Evolutionary conservation across 2,113 vertebrate genomes (phyloP).

Genomic region (Calypte anna): DNA sequence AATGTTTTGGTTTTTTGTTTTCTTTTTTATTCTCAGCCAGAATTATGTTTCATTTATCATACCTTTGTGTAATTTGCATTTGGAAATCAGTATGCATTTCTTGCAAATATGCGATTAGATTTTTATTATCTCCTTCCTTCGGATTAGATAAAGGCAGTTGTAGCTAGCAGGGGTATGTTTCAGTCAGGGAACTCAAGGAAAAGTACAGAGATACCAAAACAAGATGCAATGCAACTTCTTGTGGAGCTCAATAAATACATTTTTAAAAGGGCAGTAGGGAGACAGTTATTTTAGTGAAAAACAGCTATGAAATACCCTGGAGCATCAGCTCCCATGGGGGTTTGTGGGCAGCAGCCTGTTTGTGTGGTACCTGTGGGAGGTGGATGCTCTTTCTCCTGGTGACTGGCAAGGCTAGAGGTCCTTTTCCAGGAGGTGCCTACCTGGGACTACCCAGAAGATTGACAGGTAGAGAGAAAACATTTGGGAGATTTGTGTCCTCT

Average conservation of each 20-base stretch:
- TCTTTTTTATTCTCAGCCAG: background rate
- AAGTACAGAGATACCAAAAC: background rate
- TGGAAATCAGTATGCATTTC: background rate
- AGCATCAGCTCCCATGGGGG: background rate
- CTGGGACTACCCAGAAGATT: background rate
- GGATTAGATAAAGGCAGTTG: background rate
- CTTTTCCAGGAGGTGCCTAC: background rate
- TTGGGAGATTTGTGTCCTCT: background rate
- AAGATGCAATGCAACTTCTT: background rate
- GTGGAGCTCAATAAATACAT: background rate
- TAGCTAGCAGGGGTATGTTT: background rate
- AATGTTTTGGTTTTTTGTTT: too few species aligned
- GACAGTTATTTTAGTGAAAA: background rate
- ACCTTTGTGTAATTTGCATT: background rate
- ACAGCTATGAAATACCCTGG: background rate
- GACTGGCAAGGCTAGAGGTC: background rate
- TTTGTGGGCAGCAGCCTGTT: background rate
- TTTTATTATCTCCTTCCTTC: background rate
- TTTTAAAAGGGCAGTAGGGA: background rate
- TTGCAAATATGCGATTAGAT: background rate
- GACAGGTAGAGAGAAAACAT: background rate
- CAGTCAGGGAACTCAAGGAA: background rate
- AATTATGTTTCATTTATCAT: background rate
- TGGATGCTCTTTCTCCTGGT: background rate
- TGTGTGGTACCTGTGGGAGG: background rate